Conservation (phyloP, 2,797 vertebrate species). For the Percopsis omiscomaycus region DNA sequence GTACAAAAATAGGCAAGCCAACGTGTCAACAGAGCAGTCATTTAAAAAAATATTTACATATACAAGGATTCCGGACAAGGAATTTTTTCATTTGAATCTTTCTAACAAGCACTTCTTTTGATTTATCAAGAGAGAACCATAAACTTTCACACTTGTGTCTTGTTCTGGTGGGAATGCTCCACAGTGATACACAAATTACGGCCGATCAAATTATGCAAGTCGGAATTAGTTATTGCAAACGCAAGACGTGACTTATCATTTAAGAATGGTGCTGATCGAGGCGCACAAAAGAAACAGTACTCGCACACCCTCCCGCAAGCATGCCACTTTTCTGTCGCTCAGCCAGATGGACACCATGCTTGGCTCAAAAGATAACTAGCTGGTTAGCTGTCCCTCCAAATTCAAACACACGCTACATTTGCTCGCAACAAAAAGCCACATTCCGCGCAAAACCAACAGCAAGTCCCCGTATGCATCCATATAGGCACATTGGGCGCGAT, state of each 20-base stretch:
- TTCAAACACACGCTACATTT: constrained; percentile 73
- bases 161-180: too few relatives aligned
- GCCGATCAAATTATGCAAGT: background rate
- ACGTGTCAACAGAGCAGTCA: background rate
- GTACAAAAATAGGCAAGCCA: background rate
- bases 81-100: background rate
- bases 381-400: constrained; percentile 75
- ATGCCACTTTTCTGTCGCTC: constrained; percentile 45
- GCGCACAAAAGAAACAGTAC: constrained; percentile 67
- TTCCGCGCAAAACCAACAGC: constrained; percentile 58
- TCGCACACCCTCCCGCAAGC: constrained; percentile 62
- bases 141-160: too few relatives aligned
- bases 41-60: background rate
- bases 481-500: constrained; percentile 1
- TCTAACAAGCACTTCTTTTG: background rate
- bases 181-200: background rate
- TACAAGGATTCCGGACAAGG: too few relatives aligned
- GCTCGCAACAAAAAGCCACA: constrained; percentile 63
- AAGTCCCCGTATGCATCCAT: constrained; percentile 1
- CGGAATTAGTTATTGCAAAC: constrained; percentile 4
- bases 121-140: too few relatives aligned
- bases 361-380: constrained; percentile 68
- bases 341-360: constrained; percentile 82
- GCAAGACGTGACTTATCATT: constrained; percentile 30
- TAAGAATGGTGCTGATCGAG: constrained; percentile 44